Base-by-base conservation (phyloP, 2,888 invertebrate genomes). In the Esperia sulphurella region DNA sequence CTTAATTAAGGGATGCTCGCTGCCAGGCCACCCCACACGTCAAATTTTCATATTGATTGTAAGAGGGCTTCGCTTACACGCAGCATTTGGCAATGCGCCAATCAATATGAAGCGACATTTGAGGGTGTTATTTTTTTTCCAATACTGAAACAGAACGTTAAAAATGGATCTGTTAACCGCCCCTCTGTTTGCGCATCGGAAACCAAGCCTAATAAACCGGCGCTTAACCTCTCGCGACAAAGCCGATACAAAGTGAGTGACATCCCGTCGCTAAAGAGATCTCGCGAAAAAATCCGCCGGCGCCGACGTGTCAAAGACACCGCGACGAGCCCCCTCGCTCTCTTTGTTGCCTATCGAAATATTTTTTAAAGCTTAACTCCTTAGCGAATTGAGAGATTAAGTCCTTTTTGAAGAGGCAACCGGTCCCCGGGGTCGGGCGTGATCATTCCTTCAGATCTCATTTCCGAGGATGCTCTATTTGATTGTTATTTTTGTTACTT, bases 331-430 rank as follows among this genome's bases (percentile, higher is more conserved):
- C 65, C 64, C 74, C 79, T 78, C 86, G 84, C 80, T 71, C 70
- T 74, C 83, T 87, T 88, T 88, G 86, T 87, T 84, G 84, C 78
- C 79, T 84, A 76, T 80, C 78, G 83, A 84, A 87, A 85, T 87
- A 88, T 89, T 89, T 89, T 86, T 89, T 88, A 82, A 86, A 84
- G 85, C 88, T 89, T 84, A 89, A 90, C 90, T 90, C 90, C 90
- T 90, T 90, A 84, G 88, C 85, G 89, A 88, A 88, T 90, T 90
- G 87, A 83, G 88, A 89, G 90, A 90, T 90, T 89, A 90, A 87
- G 89, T 89, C 82, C 73, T 85, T 81, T 91, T 91, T 91, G 90
- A 91, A 91, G 90, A 91, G 91, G 90, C 91, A 90, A 90, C 89
- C 82, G 89, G 84, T 90, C 91, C 89, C 90, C 77, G 83, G 88